These are phyloP conservation scores for Oncorhynchus tshawytscha DNA, from an alignment of 2,113 vertebrate species.

Conservation along the genomic window DNA sequence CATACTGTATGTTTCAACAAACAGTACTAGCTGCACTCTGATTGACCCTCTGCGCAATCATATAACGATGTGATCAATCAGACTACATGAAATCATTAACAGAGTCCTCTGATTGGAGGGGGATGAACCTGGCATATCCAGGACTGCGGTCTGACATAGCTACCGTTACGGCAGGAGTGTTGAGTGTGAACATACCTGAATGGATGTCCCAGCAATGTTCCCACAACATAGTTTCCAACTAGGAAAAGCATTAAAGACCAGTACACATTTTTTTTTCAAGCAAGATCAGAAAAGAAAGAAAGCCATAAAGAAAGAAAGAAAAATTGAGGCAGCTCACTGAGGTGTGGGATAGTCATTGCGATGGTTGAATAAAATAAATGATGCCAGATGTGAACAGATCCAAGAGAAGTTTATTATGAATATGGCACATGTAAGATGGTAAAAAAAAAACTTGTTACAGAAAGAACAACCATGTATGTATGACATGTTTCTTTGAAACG, in stretches of 20 bases:
- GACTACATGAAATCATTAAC: too few relatives aligned
- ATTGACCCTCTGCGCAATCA: not conserved
- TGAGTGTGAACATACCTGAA: not conserved
- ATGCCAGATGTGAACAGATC: slow-evolving; percentile 96
- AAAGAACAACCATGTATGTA: slow-evolving; percentile 96
- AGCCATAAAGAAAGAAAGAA: slow-evolving; percentile 24
- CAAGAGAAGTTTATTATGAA: slow-evolving; percentile 99
- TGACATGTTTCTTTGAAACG: slow-evolving; percentile 81
- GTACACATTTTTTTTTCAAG: not conserved
- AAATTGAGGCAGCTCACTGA: slow-evolving; percentile 29
- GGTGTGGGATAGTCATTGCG: slow-evolving; percentile 72
- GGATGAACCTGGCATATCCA: too few relatives aligned
- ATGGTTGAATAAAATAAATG: slow-evolving; percentile 93
- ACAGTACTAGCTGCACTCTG: not conserved
- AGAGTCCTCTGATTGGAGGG: too few relatives aligned
- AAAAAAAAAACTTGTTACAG: slow-evolving; percentile 92
- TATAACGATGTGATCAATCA: not conserved
- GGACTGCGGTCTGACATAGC: not conserved
- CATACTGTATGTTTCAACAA: not conserved
- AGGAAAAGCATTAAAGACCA: not conserved
- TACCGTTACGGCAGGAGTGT: not conserved
- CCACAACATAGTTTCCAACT: not conserved
- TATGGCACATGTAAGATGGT: slow-evolving; percentile 99
- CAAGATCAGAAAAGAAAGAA: slow-evolving; percentile 9
- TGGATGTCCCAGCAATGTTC: not conserved